Base-by-base conservation (phyloP, 2,888 invertebrate genomes). In the Cephalotes varians region DNA sequence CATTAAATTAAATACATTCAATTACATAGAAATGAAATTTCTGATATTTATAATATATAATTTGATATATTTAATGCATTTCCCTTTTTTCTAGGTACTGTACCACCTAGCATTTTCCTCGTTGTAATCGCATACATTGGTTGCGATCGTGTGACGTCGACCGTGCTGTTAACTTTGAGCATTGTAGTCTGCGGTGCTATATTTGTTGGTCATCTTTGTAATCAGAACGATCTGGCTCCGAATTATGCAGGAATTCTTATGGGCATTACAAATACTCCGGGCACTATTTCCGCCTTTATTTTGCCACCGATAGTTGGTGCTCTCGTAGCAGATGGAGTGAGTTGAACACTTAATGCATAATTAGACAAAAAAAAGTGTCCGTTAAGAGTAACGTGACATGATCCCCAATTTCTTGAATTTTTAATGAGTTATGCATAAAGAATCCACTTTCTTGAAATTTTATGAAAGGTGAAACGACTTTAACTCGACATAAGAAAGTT, bases 221-320 rank as follows among this genome's bases (percentile, higher is more conserved):
- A 94, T 91, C 94, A 94, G 31, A 94, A 93, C 80, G 94, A 94
- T 83, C 87, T 94, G 18, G 93, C 94, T 1, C 94, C 94, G 12
- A 94, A 94, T 87, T 94, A 92, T 71, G 94, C 94, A 15, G 94
- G 94, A 5, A 93, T 94, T 82, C 87, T 94, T 47, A 94, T 94
- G 94, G 94, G 94, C 0, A 93, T 94, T n/a, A 94, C 94, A 15
- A 94, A 94, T 83, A 93, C 93, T 0, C 94, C 94, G 0, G 94
- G 94, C 49, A 94, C 94, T 0, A 90, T 94, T 73, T 92, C 94
- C 0, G 94, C 94, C 2, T 93, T 94, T 76, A 9, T 94, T 64
- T 82, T 94, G 40, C 94, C 94, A 3, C 91, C 91, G 2, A 73
- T 94, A 69, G 92, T 94, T 3, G 94, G 94, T 0, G 86, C 85